phyloP scores from a whole-genome alignment of 92 coral and sea anemone species.

The Montipora capitata region DNA sequence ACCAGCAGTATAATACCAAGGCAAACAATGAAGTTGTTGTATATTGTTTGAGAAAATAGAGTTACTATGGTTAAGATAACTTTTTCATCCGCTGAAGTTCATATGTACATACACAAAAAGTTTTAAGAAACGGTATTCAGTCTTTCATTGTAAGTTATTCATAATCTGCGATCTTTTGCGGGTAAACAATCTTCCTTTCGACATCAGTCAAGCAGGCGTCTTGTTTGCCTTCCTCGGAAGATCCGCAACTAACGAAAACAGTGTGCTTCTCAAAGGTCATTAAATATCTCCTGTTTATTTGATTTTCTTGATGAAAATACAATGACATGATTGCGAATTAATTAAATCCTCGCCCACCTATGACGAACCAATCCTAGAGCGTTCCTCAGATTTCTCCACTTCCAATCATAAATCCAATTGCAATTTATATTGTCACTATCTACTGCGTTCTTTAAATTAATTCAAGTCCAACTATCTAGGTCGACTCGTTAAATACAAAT shows the following conservation, averaged over 20 bases:
- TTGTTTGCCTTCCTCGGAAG: neutral
- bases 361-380: neutral
- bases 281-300: constrained; percentile 11
- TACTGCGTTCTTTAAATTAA: neutral
- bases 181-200: neutral
- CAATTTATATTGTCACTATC: neutral
- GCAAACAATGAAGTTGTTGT: constrained; percentile 7
- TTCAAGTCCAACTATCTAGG: too few species aligned
- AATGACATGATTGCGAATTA: neutral
- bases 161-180: neutral
- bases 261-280: constrained; percentile 43
- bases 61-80: constrained; percentile 3
- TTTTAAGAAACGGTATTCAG: neutral
- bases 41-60: constrained; percentile 27
- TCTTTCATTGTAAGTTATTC: neutral
- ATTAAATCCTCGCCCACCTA: neutral
- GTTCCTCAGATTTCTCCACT: neutral
- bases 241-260: constrained; percentile 7
- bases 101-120: too few species aligned
- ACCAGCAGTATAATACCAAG: neutral
- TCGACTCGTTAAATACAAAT: too few species aligned
- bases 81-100: too few species aligned
- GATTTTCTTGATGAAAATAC: constrained; percentile 16
- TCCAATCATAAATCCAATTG: neutral
- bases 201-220: constrained; percentile 5